Percentiles rank a stretch among this genome's conserved stretches.
Conservation (phyloP, 2,113 vertebrate genomes). For the Protomyctophum bolini region DNA sequence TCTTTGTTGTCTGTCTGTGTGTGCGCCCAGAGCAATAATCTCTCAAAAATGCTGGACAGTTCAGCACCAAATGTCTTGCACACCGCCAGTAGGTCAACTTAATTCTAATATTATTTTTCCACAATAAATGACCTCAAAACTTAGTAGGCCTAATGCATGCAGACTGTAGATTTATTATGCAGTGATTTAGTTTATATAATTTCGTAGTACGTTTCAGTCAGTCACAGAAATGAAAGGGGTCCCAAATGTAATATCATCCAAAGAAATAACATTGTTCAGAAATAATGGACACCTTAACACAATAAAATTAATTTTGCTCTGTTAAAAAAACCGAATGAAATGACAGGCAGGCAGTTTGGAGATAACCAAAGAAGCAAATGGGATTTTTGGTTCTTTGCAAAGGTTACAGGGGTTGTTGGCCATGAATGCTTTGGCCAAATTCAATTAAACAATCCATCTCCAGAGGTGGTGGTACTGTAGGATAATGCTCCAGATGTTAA, state of each 20-base stretch:
- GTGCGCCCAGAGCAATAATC: no score
- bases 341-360: constrained; percentile 15
- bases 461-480: constrained; percentile 14
- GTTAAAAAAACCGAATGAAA: constrained; percentile 19
- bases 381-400: neutral
- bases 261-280: neutral
- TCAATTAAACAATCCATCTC: constrained; percentile 50
- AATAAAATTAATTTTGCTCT: neutral
- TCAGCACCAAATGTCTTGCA: no score
- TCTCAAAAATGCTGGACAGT: no score
- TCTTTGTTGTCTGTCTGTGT: no score
- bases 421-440: constrained; percentile 30
- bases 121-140: neutral
- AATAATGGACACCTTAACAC: neutral
- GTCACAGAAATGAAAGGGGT: neutral
- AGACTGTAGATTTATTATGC: no score
- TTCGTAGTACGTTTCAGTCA: no score
- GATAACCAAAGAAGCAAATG: constrained; percentile 36
- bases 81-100: no score
- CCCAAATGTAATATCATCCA: neutral
- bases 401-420: constrained; percentile 18
- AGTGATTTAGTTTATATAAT: no score
- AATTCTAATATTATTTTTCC: no score
- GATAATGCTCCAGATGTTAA: constrained; percentile 61
- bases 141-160: no score